A percentile compares a stretch with the other conserved stretches of the same genome.
Conservation (phyloP, 2,888 invertebrate genomes). For the Cordilura impudica region DNA sequence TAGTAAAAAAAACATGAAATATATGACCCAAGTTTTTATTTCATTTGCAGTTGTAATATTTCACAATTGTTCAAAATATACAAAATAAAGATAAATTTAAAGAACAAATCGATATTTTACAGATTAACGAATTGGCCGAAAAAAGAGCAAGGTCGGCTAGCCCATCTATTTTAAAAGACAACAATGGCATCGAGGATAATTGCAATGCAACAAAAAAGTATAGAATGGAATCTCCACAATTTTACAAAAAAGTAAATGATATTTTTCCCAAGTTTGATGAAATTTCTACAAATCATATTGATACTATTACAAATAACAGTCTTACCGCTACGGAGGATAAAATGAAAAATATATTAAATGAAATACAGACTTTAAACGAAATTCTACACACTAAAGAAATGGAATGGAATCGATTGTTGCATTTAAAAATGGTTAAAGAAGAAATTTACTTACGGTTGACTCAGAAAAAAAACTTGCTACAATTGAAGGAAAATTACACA, state of each 20-base stretch:
- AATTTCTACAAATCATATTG: conserved; percentile 74
- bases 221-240: conserved; percentile 65
- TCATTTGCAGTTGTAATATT: not conserved
- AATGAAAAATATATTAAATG: conserved; percentile 82
- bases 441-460: conserved; percentile 86
- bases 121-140: conserved; percentile 11
- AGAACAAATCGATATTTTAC: not conserved
- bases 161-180: conserved; percentile 13
- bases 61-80: not conserved
- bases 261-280: conserved; percentile 67
- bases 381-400: conserved; percentile 89
- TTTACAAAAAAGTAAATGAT: conserved; percentile 71
- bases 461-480: conserved; percentile 83
- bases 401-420: conserved; percentile 91
- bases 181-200: not conserved
- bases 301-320: conserved; percentile 80
- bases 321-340: conserved; percentile 82
- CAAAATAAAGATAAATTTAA: not conserved
- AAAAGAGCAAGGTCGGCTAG: conserved; percentile 32
- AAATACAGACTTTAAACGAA: conserved; percentile 85
- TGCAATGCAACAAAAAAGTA: conserved; percentile 27
- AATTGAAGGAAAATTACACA: conserved; percentile 70
- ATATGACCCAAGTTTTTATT: not conserved
- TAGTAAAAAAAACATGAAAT: not conserved
- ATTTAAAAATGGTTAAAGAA: conserved; percentile 90